phyloP scores from a whole-genome alignment of 2,797 vertebrate species.

The Sternotherus odoratus region DNA sequence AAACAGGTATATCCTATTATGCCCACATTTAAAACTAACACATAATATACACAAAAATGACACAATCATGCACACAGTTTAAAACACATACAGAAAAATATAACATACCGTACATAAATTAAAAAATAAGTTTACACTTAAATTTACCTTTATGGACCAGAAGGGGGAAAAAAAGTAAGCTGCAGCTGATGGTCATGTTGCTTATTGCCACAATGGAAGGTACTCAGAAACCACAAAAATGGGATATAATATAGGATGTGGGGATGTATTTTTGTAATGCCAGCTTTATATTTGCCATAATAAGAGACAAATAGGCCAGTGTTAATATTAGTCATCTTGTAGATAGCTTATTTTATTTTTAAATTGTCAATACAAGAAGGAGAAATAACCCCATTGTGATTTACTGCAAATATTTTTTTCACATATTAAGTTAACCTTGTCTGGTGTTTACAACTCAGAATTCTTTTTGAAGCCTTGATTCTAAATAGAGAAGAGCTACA shows the following conservation, averaged over 20 bases:
- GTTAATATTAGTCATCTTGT: neutral
- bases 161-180: neutral
- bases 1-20: neutral
- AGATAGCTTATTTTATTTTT: neutral
- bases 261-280: neutral
- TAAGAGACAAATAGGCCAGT: neutral
- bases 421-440: neutral
- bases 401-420: neutral
- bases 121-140: neutral
- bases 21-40: neutral
- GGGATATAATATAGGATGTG: neutral
- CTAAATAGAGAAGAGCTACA: neutral
- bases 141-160: neutral
- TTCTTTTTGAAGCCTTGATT: neutral
- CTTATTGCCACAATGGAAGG: neutral
- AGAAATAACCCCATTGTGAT: neutral
- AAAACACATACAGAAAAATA: neutral
- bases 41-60: neutral
- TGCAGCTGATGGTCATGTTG: neutral
- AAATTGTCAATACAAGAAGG: neutral
- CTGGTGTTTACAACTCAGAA: neutral
- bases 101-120: no score
- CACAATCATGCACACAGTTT: neutral
- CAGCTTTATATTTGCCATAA: no score
- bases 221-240: neutral